Evolutionary conservation across 2,797 vertebrate genomes (phyloP), one percentile per base, ranked within the genome.

Genomic region (Apogon talboti): DNA sequence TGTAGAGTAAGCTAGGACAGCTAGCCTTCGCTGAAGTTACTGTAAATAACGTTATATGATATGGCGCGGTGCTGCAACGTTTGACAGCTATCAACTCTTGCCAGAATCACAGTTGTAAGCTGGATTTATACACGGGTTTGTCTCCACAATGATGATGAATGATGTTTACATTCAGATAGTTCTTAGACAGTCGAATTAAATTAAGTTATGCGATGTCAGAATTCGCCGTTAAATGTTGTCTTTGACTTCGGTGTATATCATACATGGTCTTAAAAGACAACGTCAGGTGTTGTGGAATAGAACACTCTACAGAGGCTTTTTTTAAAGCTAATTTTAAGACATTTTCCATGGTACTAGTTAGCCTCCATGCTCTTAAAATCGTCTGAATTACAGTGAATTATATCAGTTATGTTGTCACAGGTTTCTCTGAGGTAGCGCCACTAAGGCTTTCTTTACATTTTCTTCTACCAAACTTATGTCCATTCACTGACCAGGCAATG

Each of bases 71-170:
- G 15, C 44, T 35, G 53, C 48, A 40, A 24, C 18, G n/a, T 15
- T 35, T 44, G 63, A 51, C 58, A 71, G 62, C 14, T 61, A 3
- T 28, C 46, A 35, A 33, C 42, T 49, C 54, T 35, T 3, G 5
- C 12, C 14, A 16, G 44, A 46, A 28, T 18, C 43, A 13, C 19
- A 51, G 7, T 2, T 16, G 9, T 12, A 42, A 24, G 7, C 41
- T 16, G 28, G 37, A 41, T 47, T 4, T 12, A 18, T 54, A 19
- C 7, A 33, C 51, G 13, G 11, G 12, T 35, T 12, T 12, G 7
- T 54, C 12, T 57, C 8, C 7, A 15, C 16, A 13, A 1, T 28
- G 4, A 60, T 2, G 0, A 28, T 30, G 14, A 13, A 1, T 28
- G 4, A 60, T 2, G 0, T 37, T 30, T 10, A 18, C 11, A 46